Evolutionary conservation across 2,888 invertebrate genomes (phyloP).

Genomic region (Hypercompe scribonia): DNA sequence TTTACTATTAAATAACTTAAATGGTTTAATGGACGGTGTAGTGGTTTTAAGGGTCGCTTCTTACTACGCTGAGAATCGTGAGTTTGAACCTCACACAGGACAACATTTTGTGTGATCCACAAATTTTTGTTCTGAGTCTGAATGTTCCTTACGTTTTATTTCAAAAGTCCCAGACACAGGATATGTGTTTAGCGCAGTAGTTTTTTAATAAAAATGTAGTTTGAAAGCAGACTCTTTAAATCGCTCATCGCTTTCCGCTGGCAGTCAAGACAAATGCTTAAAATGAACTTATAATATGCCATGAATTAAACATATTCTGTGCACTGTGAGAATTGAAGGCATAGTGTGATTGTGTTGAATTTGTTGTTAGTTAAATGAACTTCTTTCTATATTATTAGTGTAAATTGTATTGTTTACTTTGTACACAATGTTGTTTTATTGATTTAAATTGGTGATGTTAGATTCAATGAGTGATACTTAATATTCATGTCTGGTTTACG

Average conservation of each 20-base stretch:
- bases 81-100: too few relatives aligned
- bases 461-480: conserved; percentile 22
- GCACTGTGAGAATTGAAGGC: conserved; percentile 47
- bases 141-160: too few relatives aligned
- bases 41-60: too few relatives aligned
- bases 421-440: conserved; percentile 11
- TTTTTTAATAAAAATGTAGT: too few relatives aligned
- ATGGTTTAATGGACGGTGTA: too few relatives aligned
- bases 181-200: too few relatives aligned
- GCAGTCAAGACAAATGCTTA: conserved; percentile 27
- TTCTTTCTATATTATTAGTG: conserved; percentile 4
- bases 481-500: conserved; percentile 9
- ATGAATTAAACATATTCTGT: conserved; percentile 72
- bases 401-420: conserved; percentile 25
- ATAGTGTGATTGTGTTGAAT: conserved; percentile 31
- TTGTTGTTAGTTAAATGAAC: conserved; percentile 27
- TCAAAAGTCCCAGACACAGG: too few relatives aligned
- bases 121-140: too few relatives aligned
- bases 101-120: too few relatives aligned
- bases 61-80: too few relatives aligned
- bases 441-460: conserved; percentile 21
- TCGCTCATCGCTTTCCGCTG: conserved; percentile 1
- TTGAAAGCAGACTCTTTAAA: not conserved
- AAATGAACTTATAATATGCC: conserved; percentile 55
- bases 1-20: too few relatives aligned